Evolutionary conservation across 2,888 invertebrate species (phyloP), one percentile per base, ranked within the genome.

Genomic region (Acleris emargana): DNA sequence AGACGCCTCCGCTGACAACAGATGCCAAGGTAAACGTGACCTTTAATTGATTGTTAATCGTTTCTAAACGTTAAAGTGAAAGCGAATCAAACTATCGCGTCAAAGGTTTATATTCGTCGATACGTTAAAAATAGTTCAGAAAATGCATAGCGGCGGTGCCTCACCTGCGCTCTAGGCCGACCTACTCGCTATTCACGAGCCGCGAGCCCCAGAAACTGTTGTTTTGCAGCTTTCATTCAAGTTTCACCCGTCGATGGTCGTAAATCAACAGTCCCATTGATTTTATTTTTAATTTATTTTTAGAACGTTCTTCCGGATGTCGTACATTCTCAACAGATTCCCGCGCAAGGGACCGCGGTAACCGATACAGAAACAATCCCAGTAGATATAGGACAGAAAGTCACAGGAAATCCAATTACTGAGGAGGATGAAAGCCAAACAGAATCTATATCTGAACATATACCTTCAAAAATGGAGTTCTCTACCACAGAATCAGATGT

Each of bases 271-370:
- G 75, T 68, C 69, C 67, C 73, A 74, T 76, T 78, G 79, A 82
- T 81, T 81, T 82, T 79, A 79, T 82, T 85, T 84, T 84, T 87
- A 86, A 82, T 88, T 88, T 91, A 91, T 91, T 92, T 92, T 91
- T 92, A 92, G 91, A 90, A 86, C 75, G 81, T 88, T 86, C 91
- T 92, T 87, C 91, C 91, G 91, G 91, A 92, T 88, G 91, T 92
- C 82, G 91, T 91, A 78, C 87, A 92, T 89, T 88, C 88, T 78
- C 90, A 91, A 86, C 90, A 88, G 84, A 87, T 88, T 80, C 78
- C 82, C 77, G 77, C 84, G 73, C 69, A 81, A 79, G 89, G 75
- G 76, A 78, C 77, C 73, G 81, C 74, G 69, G 78, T 76, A 74
- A 77, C 76, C 52, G 76, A 80, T 72, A 76, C 77, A 68, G 81